Base-by-base conservation (phyloP, 2,797 vertebrate species). In the Nannoperca obscura region DNA sequence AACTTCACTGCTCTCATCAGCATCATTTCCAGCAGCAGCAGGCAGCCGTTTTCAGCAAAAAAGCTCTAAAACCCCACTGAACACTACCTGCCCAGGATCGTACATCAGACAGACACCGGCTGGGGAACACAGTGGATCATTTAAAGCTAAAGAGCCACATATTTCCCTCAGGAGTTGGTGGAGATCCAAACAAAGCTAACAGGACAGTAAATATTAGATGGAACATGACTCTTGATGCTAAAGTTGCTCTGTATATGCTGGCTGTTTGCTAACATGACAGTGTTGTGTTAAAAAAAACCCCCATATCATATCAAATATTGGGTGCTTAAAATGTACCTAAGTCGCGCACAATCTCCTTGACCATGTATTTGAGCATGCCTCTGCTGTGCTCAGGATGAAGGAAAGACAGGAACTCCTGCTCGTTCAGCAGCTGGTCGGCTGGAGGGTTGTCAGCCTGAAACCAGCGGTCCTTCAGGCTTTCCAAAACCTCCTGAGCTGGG, bases 291-390 rank as follows among this genome's bases (percentile, higher is more conserved):
- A n/a, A n/a, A n/a, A n/a, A n/a, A n/a, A n/a, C n/a, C n/a, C n/a
- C n/a, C n/a, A n/a, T n/a, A n/a, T n/a, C n/a, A n/a, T n/a, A n/a
- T n/a, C 14, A 17, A 22, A 9, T 5, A 55, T 0, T 2, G 4
- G 7, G 14, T 1, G 5, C 7, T 2, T 12, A 11, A 53, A 54
- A 38, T 0, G 2, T 93, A 99, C 98, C 98, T 32, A 99, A 85
- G 89, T 99, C 98, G 2, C 97, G 92, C 34, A 99, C 93, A 0
- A 99, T 99, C 93, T 99, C 98, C 86, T 97, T 97, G 71, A 98
- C 97, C 98, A 99, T 99, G 92, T 98, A 99, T 54, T 96, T 96
- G 63, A 99, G 96, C 97, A 98, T 99, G 7, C 97, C 98, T 2
- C 92, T 92, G 91, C 98, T 99, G 88, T 99, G 98, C 91, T 99